Percentiles rank a stretch among this genome's conserved stretches.
Evolutionary conservation across 2,888 invertebrate genomes (phyloP).

Genomic region (Xanthorhoe spadicearia): DNA sequence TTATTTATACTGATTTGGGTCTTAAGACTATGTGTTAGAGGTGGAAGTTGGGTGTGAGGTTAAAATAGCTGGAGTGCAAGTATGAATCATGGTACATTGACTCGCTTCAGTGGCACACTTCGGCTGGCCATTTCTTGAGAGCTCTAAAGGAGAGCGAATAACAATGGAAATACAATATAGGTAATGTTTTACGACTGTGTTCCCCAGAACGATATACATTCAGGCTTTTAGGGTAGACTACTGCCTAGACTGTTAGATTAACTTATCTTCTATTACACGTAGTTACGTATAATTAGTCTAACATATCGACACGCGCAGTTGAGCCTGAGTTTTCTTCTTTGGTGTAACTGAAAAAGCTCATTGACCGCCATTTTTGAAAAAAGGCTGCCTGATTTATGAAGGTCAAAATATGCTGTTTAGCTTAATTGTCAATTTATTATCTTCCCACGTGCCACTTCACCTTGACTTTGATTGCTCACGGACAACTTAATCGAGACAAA

Average conservation of each 20-base stretch:
- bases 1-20: slow-evolving; percentile 16
- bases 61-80: slow-evolving; percentile 33
- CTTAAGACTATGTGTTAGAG: slow-evolving; percentile 26
- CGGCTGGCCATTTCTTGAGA: slow-evolving; percentile 37
- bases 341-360: neutral
- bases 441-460: slow-evolving; percentile 30
- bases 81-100: slow-evolving; percentile 49
- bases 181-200: neutral
- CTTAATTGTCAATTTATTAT: slow-evolving; percentile 28
- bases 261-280: too few species aligned
- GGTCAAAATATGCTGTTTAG: neutral
- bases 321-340: too few species aligned
- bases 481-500: slow-evolving; percentile 42
- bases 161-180: neutral
- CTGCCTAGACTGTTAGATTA: too few species aligned
- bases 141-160: slow-evolving; percentile 9
- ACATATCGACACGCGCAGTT: too few species aligned
- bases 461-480: slow-evolving; percentile 45
- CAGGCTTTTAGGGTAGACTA: neutral
- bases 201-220: neutral
- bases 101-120: slow-evolving; percentile 49
- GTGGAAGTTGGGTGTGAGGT: slow-evolving; percentile 28
- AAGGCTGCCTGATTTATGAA: neutral
- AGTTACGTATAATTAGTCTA: too few species aligned
- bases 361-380: neutral